A percentile compares a stretch with the other conserved stretches of the same genome.
phyloP scores from a whole-genome alignment of 1,140 invertebrate species.

The Lucilia sericata region DNA sequence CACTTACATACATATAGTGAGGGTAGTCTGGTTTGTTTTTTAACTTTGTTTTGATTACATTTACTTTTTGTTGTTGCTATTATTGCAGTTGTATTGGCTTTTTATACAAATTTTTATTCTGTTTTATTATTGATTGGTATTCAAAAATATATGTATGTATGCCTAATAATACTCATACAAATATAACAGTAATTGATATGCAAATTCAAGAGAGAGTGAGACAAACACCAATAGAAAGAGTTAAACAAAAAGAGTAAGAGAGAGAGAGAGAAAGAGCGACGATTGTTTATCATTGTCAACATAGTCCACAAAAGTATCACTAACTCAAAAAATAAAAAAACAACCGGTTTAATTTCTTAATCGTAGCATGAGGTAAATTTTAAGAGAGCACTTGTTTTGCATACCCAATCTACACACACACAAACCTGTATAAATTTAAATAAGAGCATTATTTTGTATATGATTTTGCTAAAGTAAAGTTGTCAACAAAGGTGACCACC shows the following conservation, averaged over 20 bases:
- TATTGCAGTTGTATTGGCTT: too few relatives aligned
- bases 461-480: too few relatives aligned
- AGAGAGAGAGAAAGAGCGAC: not conserved
- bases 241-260: not conserved
- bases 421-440: not conserved
- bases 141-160: too few relatives aligned
- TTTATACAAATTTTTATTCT: too few relatives aligned
- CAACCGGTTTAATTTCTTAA: not conserved
- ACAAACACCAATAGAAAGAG: not conserved
- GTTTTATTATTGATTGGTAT: too few relatives aligned
- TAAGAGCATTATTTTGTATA: too few relatives aligned
- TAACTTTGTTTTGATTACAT: too few relatives aligned
- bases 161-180: too few relatives aligned
- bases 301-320: not conserved
- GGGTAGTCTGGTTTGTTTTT: too few relatives aligned
- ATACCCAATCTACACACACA: not conserved
- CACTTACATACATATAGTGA: too few relatives aligned
- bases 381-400: not conserved
- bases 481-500: not conserved
- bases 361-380: conserved; percentile 2
- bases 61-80: too few relatives aligned
- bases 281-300: not conserved
- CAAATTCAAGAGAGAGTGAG: not conserved
- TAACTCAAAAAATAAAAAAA: too few relatives aligned
- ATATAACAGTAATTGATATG: not conserved